Evolutionary conservation across 2,113 vertebrate genomes (phyloP).

Genomic region (Toxostoma redivivum): DNA sequence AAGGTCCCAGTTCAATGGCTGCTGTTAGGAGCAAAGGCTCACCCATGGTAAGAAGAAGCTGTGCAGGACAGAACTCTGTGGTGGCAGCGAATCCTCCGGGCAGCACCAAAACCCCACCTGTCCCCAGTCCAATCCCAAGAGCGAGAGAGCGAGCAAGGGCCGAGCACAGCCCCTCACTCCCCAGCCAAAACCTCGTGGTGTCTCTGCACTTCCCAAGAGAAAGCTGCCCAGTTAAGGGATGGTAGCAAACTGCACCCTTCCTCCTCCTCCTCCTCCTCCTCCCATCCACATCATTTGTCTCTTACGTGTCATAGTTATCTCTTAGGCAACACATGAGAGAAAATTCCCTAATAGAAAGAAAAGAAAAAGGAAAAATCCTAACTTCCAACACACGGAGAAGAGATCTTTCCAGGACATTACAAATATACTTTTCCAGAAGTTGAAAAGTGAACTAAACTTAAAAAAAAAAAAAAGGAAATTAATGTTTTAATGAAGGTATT

Average conservation of each 20-base stretch:
- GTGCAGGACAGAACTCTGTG: neutral
- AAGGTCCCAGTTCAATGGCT: neutral
- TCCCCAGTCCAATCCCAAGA: neutral
- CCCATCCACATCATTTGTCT: neutral
- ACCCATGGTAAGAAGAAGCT: neutral
- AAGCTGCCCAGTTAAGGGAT: neutral
- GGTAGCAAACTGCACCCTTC: neutral
- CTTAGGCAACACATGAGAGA: neutral
- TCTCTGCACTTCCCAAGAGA: neutral
- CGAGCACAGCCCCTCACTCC: accelerated
- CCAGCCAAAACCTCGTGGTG: accelerated
- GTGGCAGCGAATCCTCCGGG: neutral
- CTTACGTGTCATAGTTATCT: neutral
- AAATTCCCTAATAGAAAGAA: neutral
- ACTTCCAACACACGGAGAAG: neutral
- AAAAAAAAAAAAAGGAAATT: neutral
- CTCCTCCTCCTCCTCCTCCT: neutral
- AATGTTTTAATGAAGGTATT: neutral
- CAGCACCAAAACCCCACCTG: neutral
- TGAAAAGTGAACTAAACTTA: neutral
- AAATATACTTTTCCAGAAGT: neutral
- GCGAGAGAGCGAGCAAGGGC: accelerated
- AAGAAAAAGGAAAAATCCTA: neutral
- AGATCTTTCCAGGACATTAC: neutral
- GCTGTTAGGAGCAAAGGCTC: neutral